Percentiles rank a stretch among this genome's conserved stretches.
phyloP scores from a whole-genome alignment of 2,888 invertebrate species.

The Hypena proboscidalis region DNA sequence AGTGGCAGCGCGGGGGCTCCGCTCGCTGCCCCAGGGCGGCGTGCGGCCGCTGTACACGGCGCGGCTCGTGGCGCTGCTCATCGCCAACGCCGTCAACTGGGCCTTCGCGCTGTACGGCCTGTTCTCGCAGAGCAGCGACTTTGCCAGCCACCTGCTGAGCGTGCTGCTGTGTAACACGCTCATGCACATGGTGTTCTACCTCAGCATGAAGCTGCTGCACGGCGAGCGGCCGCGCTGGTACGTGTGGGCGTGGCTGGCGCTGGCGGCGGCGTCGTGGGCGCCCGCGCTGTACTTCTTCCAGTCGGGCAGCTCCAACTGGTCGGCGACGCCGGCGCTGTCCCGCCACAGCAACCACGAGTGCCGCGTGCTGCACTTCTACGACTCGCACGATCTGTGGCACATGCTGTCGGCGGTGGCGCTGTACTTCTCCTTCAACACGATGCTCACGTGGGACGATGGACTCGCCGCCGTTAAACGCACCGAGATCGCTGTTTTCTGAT shows the following conservation, averaged over 20 bases:
- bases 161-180: conserved; percentile 94
- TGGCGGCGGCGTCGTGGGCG: conserved; percentile 78
- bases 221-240: conserved; percentile 87
- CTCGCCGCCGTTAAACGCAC: conserved; percentile 89
- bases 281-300: conserved; percentile 85
- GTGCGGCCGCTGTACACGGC: conserved; percentile 74
- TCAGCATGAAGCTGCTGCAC: conserved; percentile 92
- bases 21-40: conserved; percentile 40
- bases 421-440: conserved; percentile 93
- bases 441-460: conserved; percentile 94
- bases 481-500: conserved; percentile 91
- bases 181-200: conserved; percentile 92
- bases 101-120: conserved; percentile 89
- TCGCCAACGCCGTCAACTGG: conserved; percentile 89
- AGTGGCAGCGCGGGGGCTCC: conserved; percentile 63
- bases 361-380: conserved; percentile 88
- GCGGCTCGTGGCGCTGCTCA: conserved; percentile 84
- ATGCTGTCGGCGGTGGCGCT: conserved; percentile 92
- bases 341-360: conserved; percentile 82
- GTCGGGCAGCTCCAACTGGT: conserved; percentile 61
- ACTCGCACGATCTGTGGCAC: conserved; percentile 96
- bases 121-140: conserved; percentile 87
- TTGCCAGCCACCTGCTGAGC: conserved; percentile 91
- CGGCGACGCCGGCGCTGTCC: conserved; percentile 89
- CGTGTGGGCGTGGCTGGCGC: conserved; percentile 87